Base-by-base conservation (phyloP, 1,140 invertebrate species). In the Asobara japonica region DNA sequence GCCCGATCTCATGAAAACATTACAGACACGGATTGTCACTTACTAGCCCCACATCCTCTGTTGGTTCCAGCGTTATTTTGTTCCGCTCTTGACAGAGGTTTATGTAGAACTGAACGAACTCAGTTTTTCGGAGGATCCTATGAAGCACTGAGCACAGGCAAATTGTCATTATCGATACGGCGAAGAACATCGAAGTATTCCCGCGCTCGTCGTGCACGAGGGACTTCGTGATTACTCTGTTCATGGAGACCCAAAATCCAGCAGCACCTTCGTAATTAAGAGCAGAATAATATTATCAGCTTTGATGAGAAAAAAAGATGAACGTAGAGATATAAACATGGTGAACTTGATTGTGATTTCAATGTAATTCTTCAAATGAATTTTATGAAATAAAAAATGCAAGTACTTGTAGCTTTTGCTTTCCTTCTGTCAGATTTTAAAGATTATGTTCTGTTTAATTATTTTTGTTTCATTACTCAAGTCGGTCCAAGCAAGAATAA, bases 131-230 rank as follows among this genome's bases (percentile, higher is more conserved):
- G 65, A 95, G 91, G 7, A 93, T 82, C 81, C 94, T 89, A 78
- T 96, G 94, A 30, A 96, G 84, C 74, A 92, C 85, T 75, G 93
- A 94, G 75, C 95, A 96, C 10, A 91, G 85, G 7, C 91, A 86
- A 8, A 97, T 91, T 13, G 94, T 91, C 0, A 91, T 80, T 62
- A 94, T 93, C 16, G 94, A 96, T 13, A 95, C 88, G 13, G 90
- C 86, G 81, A 97, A 97, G 86, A 97, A 97, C 79, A 95, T 91
- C 27, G 95, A 91, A 0, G 95, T 97, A 79, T 95, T 97, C 29
- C 92, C 84, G 61, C 91, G 87, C 79, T 93, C 89, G 84, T 96
- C 91, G 80, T 92, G 82, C 31, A 94, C 86, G 72, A 96, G 71
- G 71, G 91, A 85, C 86, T 96, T 97, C 0, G 95, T 97, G 20